These are phyloP conservation scores for Latheticus oryzae DNA, from an alignment of 2,888 invertebrate genomes.

Conservation along the genomic window DNA sequence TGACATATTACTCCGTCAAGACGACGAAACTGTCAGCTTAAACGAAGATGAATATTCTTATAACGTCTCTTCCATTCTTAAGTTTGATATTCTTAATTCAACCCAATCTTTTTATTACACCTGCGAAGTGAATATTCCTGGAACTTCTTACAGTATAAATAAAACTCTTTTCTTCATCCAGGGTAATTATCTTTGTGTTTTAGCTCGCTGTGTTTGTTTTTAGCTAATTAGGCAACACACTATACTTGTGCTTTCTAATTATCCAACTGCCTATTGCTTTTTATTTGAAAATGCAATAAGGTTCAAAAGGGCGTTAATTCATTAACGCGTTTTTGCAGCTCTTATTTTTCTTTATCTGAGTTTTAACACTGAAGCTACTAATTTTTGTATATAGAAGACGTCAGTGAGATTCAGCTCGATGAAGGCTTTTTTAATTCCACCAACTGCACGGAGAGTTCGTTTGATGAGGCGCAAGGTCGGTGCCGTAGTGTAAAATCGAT, in stretches of 20 bases:
- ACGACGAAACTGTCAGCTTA: conserved; percentile 45
- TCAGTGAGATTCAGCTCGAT: conserved; percentile 23
- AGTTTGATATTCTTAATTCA: conserved; percentile 66
- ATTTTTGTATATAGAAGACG: conserved; percentile 44
- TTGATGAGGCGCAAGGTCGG: conserved; percentile 27
- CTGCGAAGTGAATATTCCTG: conserved; percentile 73
- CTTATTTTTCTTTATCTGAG: conserved; percentile 4
- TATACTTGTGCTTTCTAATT: conserved; percentile 10
- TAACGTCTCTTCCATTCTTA: conserved; percentile 11
- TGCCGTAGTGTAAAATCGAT: conserved; percentile 6
- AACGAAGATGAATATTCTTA: conserved; percentile 49
- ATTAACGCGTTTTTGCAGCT: conserved; percentile 9
- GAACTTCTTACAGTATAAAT: conserved; percentile 67
- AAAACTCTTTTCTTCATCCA: conserved; percentile 7
- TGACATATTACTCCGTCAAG: conserved; percentile 46
- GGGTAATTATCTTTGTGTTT: conserved; percentile 37
- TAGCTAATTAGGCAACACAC: conserved; percentile 22
- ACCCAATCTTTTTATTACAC: conserved; percentile 70
- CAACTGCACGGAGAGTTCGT: conserved; percentile 27
- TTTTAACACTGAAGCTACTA: conserved; percentile 41
- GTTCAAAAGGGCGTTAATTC: conserved; percentile 10
- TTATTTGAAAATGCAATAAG: conserved; percentile 1
- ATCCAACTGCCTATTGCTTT: neutral
- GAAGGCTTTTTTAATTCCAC: conserved; percentile 38
- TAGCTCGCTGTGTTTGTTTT: neutral